Conservation (phyloP, 1,140 invertebrate species). For the Bilobella aurantiaca region DNA sequence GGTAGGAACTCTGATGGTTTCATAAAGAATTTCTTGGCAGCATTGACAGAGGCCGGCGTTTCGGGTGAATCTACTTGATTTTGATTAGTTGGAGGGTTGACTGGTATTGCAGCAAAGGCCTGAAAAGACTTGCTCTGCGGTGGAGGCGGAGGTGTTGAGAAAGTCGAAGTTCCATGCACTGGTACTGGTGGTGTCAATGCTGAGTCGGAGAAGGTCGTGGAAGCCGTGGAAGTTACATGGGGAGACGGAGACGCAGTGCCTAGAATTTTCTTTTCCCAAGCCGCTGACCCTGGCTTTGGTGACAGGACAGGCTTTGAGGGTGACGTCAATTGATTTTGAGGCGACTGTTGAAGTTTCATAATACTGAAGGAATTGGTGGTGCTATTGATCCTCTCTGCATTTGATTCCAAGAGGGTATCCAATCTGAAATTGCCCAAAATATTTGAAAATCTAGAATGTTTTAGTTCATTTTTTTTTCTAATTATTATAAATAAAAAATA, state of each 20-base stretch:
- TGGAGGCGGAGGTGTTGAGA: slow-evolving; percentile 12
- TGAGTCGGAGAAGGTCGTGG: slow-evolving; percentile 22
- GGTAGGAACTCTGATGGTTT: slow-evolving; percentile 31
- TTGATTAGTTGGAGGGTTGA: slow-evolving; percentile 14
- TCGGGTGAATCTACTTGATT: slow-evolving; percentile 28
- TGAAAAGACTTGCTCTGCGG: slow-evolving; percentile 2
- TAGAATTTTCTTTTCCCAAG: slow-evolving; percentile 28
- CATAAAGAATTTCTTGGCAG: slow-evolving; percentile 28
- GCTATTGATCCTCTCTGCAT: slow-evolving; percentile 34
- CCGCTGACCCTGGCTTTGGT: slow-evolving; percentile 24
- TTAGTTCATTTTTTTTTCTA: too few species aligned
- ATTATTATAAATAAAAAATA: slow-evolving; percentile 2
- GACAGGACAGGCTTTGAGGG: slow-evolving; percentile 31
- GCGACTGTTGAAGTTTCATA: slow-evolving; percentile 26
- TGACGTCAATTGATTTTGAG: slow-evolving; percentile 15
- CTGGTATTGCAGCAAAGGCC: background rate
- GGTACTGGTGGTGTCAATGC: slow-evolving; percentile 17
- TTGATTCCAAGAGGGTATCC: slow-evolving; percentile 36
- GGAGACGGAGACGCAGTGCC: too few species aligned
- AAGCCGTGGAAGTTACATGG: slow-evolving; percentile 25
- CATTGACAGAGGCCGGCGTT: slow-evolving; percentile 27
- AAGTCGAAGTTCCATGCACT: slow-evolving; percentile 1
- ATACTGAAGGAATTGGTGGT: slow-evolving; percentile 33
- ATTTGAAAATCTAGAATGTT: too few species aligned
- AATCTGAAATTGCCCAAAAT: slow-evolving; percentile 26